These are phyloP conservation scores for Siphlonurus alternatus DNA, from an alignment of 2,888 invertebrate genomes.

Conservation along the genomic window DNA sequence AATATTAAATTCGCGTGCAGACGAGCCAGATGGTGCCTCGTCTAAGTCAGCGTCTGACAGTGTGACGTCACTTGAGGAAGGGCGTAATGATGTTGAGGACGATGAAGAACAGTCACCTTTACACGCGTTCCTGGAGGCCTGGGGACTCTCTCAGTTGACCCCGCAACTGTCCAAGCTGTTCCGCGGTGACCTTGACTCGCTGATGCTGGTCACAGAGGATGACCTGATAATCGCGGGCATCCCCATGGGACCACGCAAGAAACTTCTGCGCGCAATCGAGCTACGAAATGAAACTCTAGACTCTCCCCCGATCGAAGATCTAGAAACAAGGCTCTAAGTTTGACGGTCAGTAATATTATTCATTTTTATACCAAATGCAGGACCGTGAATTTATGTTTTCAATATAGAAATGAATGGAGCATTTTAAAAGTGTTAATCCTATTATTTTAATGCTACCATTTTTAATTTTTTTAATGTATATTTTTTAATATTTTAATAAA, in stretches of 20 bases:
- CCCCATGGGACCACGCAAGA: slow-evolving; percentile 7
- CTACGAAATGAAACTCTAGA: background rate
- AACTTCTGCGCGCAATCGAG: slow-evolving; percentile 6
- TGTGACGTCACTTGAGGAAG: too few relatives aligned
- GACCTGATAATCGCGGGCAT: slow-evolving; percentile 5
- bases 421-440: too few relatives aligned
- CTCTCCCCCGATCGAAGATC: background rate
- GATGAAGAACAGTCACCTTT: slow-evolving; percentile 1
- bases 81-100: background rate
- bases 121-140: slow-evolving; percentile 6
- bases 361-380: too few relatives aligned
- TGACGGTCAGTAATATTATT: too few relatives aligned
- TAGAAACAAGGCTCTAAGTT: background rate
- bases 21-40: too few relatives aligned
- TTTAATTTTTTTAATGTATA: too few relatives aligned
- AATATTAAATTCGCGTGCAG: too few relatives aligned
- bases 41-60: too few relatives aligned
- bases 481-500: too few relatives aligned
- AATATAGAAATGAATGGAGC: too few relatives aligned
- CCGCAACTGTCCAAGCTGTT: background rate
- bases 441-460: too few relatives aligned
- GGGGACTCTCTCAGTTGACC: slow-evolving; percentile 2
- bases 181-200: background rate
- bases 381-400: too few relatives aligned
- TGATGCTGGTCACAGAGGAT: slow-evolving; percentile 5